A percentile compares a stretch with the other conserved stretches of the same genome.
These are phyloP conservation scores for Pogonomyrmex californicus DNA, from an alignment of 1,140 invertebrate species.

Conservation along the genomic window DNA sequence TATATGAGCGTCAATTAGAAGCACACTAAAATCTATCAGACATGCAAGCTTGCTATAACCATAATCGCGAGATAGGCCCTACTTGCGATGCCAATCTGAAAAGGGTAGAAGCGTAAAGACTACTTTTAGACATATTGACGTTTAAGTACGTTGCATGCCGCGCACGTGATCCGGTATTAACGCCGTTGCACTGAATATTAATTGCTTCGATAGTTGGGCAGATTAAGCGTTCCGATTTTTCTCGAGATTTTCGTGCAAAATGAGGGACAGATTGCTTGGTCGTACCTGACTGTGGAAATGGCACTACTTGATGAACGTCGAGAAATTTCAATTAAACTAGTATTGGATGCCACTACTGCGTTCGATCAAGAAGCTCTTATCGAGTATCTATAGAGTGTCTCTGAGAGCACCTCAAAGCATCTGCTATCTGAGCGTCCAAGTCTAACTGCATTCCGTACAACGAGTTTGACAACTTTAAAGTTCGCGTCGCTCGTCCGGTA, in stretches of 20 bases:
- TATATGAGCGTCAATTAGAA: neutral
- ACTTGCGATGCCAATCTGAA: constrained; percentile 16
- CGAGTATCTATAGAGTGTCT: constrained; percentile 27
- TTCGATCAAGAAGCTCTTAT: constrained; percentile 38
- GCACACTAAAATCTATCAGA: constrained; percentile 36
- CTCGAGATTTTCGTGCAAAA: constrained; percentile 35
- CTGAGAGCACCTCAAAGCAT: constrained; percentile 3
- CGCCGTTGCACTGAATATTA: constrained; percentile 41
- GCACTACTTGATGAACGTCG: constrained; percentile 23
- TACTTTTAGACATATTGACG: constrained; percentile 29
- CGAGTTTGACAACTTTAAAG: neutral
- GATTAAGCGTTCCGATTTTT: constrained; percentile 46
- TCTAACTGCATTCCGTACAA: neutral
- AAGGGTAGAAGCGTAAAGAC: constrained; percentile 36
- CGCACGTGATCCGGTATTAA: constrained; percentile 28
- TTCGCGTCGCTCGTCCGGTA: neutral
- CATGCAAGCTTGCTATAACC: constrained; percentile 28
- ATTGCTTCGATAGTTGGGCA: constrained; percentile 1
- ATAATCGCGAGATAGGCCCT: constrained; percentile 8
- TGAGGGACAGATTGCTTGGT: neutral
- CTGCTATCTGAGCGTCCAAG: constrained; percentile 16
- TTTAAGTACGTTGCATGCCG: constrained; percentile 46
- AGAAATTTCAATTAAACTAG: constrained; percentile 66
- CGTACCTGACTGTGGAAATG: neutral
- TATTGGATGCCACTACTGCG: constrained; percentile 17